Evolutionary conservation across 2,888 invertebrate genomes (phyloP).

Genomic region (Orchestes rusci): DNA sequence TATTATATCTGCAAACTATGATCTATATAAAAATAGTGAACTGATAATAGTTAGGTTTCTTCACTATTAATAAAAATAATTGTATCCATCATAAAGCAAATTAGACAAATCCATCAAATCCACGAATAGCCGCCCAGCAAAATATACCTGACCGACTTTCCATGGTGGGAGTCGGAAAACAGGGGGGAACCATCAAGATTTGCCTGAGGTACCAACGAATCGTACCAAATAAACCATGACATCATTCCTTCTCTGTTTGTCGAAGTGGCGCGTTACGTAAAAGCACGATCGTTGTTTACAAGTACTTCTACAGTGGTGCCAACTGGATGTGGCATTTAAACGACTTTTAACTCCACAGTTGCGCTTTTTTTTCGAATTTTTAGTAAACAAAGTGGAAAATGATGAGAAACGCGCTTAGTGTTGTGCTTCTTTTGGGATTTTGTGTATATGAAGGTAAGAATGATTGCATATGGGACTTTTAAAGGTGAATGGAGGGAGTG

Average conservation of each 20-base stretch:
- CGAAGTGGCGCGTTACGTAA: constrained; percentile 17
- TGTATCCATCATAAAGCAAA: too few species aligned
- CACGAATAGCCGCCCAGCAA: too few species aligned
- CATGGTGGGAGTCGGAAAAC: too few species aligned
- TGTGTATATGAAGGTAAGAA: constrained; percentile 20
- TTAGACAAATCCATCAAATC: too few species aligned
- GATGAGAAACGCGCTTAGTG: constrained; percentile 12
- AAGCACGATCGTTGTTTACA: constrained; percentile 12
- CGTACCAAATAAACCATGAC: constrained; percentile 21
- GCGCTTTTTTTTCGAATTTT: constrained; percentile 6
- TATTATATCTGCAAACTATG: too few species aligned
- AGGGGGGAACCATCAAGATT: too few species aligned
- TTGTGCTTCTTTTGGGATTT: constrained; percentile 20
- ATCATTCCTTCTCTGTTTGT: constrained; percentile 21
- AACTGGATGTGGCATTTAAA: constrained; percentile 8
- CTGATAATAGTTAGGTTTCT: too few species aligned
- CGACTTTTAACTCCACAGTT: constrained; percentile 4
- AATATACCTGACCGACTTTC: too few species aligned
- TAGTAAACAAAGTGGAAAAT: constrained; percentile 8
- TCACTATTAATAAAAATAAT: too few species aligned
- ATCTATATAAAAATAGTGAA: too few species aligned
- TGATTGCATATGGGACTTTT: too few species aligned
- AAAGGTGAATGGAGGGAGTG: too few species aligned
- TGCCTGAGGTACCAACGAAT: constrained; percentile 17
- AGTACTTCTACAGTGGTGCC: constrained; percentile 1